Evolutionary conservation across 2,113 vertebrate species (phyloP), one percentile per base, ranked within the genome.

Genomic region (Urocolius indicus): DNA sequence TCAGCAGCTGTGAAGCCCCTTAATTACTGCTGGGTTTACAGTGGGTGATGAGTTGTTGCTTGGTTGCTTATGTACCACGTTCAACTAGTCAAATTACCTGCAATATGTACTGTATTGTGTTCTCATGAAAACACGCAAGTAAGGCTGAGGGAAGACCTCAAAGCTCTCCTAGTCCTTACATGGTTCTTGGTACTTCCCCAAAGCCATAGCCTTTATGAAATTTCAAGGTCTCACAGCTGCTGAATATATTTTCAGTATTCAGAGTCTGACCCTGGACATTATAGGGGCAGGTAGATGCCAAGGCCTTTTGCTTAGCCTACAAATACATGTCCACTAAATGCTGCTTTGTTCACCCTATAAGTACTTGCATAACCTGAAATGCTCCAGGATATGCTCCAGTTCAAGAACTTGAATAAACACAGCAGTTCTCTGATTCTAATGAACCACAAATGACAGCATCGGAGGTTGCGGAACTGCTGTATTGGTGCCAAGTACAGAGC

Each of bases 291-390:
- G 8, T 26, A 6, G 16, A 29, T 54, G 11, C 4, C 32, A 74
- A 83, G 74, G 22, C 6, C 22, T 66, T 77, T 54, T 71, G 29
- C 0, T 4, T 15, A n/a, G 17, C 29, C 23, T 63, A 32, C 4
- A 85, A 61, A 55, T 19, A 34, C 16, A 5, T 18, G 9, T 57
- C 89, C 57, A 78, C 46, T 11, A 81, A 66, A 54, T 76, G 6
- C 6, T 86, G 26, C 20, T 3, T 88, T 88, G 17, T 81, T 86
- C 72, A 90, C 16, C 9, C 16, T 22, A 3, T 27, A 43, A 32
- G 43, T 69, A 48, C 48, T 93, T 94, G 59, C 80, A 88, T 67
- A 92, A 93, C 19, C 38, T 38, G 61, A 84, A 78, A 82, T 71
- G 49, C 74, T 89, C 48, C 48, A n/a, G 48, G 65, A 16, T 20